Percentiles rank a stretch among this genome's conserved stretches.
Conservation (phyloP, 2,888 invertebrate species). For the Quadriops clusia region DNA sequence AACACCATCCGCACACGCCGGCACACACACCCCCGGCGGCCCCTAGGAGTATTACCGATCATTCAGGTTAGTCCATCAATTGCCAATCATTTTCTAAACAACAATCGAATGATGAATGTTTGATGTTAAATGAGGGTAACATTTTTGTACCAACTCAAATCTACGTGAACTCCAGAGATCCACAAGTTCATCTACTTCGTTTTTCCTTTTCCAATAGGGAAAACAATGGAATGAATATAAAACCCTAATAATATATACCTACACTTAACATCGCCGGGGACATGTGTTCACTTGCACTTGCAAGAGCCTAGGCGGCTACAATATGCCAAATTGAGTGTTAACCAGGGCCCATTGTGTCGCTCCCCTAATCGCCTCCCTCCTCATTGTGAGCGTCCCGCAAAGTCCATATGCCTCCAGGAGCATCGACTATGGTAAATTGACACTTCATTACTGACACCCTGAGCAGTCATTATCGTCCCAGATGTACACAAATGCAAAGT, state of each 20-base stretch:
- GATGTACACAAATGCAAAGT: constrained; percentile 31
- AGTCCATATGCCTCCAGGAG: constrained; percentile 33
- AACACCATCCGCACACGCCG: constrained; percentile 49
- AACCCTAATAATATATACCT: constrained; percentile 6
- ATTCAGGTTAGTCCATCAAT: constrained; percentile 35
- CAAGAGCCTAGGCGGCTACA: constrained; percentile 22
- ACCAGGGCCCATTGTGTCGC: constrained; percentile 22
- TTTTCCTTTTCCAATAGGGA: too few relatives aligned
- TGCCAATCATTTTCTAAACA: too few relatives aligned
- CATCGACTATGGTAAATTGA: constrained; percentile 37
- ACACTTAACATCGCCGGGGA: constrained; percentile 2
- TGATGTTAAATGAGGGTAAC: too few relatives aligned
- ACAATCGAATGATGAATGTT: too few relatives aligned
- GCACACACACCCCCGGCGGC: constrained; percentile 56
- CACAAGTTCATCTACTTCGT: too few relatives aligned
- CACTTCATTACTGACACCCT: constrained; percentile 36
- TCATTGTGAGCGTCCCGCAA: background rate
- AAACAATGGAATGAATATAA: too few relatives aligned
- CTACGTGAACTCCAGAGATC: too few relatives aligned
- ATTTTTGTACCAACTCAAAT: too few relatives aligned
- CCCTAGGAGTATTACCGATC: constrained; percentile 35
- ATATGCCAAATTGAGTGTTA: constrained; percentile 40
- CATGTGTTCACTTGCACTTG: constrained; percentile 4
- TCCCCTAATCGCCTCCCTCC: too few relatives aligned
- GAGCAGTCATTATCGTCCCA: constrained; percentile 29